Conservation (phyloP, 2,888 invertebrate species). For the Drosophila buzzatii region DNA sequence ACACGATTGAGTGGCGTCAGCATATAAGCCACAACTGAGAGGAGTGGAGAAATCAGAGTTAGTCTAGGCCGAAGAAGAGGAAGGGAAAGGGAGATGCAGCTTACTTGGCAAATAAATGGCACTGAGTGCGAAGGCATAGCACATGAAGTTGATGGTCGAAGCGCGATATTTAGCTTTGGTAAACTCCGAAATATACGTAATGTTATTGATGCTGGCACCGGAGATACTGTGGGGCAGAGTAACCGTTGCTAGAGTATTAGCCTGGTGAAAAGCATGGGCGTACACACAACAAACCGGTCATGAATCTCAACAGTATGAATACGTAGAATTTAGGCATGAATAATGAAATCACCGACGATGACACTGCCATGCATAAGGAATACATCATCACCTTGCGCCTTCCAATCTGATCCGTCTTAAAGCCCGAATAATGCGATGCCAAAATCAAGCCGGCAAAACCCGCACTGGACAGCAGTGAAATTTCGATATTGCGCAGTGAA, state of each 20-base stretch:
- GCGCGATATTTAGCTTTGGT: slow-evolving; percentile 32
- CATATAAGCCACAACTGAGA: slow-evolving; percentile 10
- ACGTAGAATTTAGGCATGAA: slow-evolving; percentile 35
- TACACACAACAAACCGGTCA: slow-evolving; percentile 44
- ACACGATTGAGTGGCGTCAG: slow-evolving; percentile 17
- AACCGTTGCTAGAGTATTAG: background rate
- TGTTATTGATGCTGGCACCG: slow-evolving; percentile 5
- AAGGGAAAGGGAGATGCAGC: background rate
- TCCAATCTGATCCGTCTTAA: slow-evolving; percentile 39
- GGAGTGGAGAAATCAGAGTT: background rate
- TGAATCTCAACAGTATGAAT: slow-evolving; percentile 29
- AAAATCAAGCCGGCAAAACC: slow-evolving; percentile 35
- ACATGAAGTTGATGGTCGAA: slow-evolving; percentile 19
- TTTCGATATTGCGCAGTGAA: background rate
- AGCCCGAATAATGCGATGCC: slow-evolving; percentile 33
- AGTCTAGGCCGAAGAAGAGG: fast-evolving
- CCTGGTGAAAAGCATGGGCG: background rate
- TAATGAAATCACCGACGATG: slow-evolving; percentile 19
- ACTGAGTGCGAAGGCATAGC: slow-evolving; percentile 17
- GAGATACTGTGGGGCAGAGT: slow-evolving; percentile 27
- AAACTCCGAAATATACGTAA: slow-evolving; percentile 52
- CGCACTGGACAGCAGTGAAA: slow-evolving; percentile 14
- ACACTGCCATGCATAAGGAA: slow-evolving; percentile 1
- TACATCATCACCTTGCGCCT: slow-evolving; percentile 28
- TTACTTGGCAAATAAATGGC: slow-evolving; percentile 41